Evolutionary conservation across 2,113 vertebrate species (phyloP), one percentile per base, ranked within the genome.

Genomic region (Willisornis vidua): DNA sequence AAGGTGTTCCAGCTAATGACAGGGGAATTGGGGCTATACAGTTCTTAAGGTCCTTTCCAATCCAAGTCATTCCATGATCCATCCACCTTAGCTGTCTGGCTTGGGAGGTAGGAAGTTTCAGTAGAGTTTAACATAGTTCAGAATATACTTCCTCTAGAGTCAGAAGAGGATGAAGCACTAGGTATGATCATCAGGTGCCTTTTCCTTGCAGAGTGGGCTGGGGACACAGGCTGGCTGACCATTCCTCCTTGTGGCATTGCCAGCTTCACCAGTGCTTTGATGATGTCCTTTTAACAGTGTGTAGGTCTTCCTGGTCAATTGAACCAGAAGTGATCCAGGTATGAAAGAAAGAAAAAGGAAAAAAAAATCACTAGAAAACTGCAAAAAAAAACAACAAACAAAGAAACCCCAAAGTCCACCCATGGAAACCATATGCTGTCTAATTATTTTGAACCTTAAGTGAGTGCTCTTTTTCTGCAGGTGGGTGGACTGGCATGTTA

Each of bases 321-420:
- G 45, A 80, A 54, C 22, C 8, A 17, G 18, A 63, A 33, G 45
- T 48, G 43, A 45, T 66, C 14, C 22, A 25, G 16, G 39, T 51
- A 19, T 1, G 3, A 80, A 81, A 39, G 29, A 57, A 85, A 28
- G 6, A 57, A 58, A 35, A 67, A 67, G 1, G 6, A 10, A 2
- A 6, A 39, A 39, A 14, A 51, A 39, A 37, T 8, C 11, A 11
- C 10, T 8, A 46, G n/a, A 28, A 57, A 48, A 33, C 22, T 6
- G 6, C 12, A 43, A 43, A 43, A 37, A 37, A 33, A 4, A 59
- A 12, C n/a, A n/a, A n/a, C n/a, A n/a, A n/a, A n/a, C n/a, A n/a
- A n/a, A n/a, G n/a, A n/a, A n/a, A n/a, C n/a, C n/a, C 13, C 14
- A 29, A 67, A 57, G 8, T 5, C 2, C 12, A 25, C 4, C 3